phyloP scores from a whole-genome alignment of 1,140 invertebrate genomes.

The Lasioglossum albipes region DNA sequence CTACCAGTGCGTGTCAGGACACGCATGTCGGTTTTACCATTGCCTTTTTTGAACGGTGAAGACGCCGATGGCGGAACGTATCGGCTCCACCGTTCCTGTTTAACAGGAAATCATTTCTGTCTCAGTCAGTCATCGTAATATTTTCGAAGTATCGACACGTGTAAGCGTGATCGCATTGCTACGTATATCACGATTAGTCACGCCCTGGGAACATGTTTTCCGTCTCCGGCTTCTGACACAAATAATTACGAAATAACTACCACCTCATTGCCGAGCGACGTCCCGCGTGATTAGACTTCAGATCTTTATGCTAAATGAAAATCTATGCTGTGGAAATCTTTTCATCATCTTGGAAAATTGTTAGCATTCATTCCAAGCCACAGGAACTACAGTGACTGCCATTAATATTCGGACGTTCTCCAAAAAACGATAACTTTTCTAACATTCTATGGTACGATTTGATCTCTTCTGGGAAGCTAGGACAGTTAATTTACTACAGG shows the following conservation, averaged over 20 bases:
- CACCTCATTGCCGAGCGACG: neutral
- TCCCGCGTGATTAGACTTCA: too few relatives aligned
- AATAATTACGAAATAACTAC: neutral
- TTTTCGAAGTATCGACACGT: slow-evolving; percentile 10
- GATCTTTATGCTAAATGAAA: too few relatives aligned
- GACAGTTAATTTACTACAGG: too few relatives aligned
- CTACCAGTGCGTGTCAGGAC: neutral
- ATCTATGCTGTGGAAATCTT: too few relatives aligned
- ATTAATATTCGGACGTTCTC: too few relatives aligned
- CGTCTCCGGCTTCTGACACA: neutral
- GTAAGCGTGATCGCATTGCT: slow-evolving; percentile 13
- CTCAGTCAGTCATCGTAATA: neutral
- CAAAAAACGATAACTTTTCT: too few relatives aligned
- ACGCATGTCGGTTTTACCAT: neutral
- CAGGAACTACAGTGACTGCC: too few relatives aligned
- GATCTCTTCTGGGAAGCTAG: too few relatives aligned
- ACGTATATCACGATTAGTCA: slow-evolving; percentile 36
- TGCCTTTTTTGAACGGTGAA: neutral
- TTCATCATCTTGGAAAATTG: too few relatives aligned
- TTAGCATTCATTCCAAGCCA: too few relatives aligned
- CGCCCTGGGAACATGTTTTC: neutral
- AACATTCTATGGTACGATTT: too few relatives aligned
- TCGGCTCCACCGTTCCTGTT: neutral
- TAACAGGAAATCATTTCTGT: slow-evolving; percentile 13
- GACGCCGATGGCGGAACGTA: too few relatives aligned